These are phyloP conservation scores for Heliconius sara DNA, from an alignment of 2,888 invertebrate species.

Conservation along the genomic window DNA sequence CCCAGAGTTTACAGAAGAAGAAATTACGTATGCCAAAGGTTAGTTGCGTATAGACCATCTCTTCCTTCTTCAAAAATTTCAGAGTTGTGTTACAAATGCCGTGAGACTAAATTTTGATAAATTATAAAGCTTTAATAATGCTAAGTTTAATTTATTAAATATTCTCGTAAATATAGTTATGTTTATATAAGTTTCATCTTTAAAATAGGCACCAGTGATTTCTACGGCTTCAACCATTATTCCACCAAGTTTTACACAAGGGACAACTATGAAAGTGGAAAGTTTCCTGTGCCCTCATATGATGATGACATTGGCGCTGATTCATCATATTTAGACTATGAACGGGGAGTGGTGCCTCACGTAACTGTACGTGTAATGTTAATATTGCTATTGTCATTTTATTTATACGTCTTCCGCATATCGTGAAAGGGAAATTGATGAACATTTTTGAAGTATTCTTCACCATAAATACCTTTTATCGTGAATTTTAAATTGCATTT, in stretches of 20 bases:
- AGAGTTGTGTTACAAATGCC: too few species aligned
- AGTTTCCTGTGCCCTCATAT: conserved; percentile 61
- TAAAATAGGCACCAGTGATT: conserved; percentile 67
- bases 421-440: too few species aligned
- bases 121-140: too few species aligned
- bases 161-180: not conserved
- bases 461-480: too few species aligned
- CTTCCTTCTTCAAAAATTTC: too few species aligned
- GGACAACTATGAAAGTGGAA: conserved; percentile 53
- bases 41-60: not conserved
- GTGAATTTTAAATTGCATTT: too few species aligned
- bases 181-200: not conserved
- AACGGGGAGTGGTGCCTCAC: conserved; percentile 55
- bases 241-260: conserved; percentile 61
- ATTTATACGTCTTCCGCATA: not conserved
- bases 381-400: not conserved
- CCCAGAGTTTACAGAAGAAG: conserved; percentile 72
- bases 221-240: conserved; percentile 71
- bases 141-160: too few species aligned
- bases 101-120: too few species aligned
- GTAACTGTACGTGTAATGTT: conserved; percentile 57
- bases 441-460: not conserved
- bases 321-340: conserved; percentile 56
- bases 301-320: conserved; percentile 65
- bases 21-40: conserved; percentile 69